Evolutionary conservation across 1,140 invertebrate genomes (phyloP), one percentile per base, ranked within the genome.

Genomic region (Calliphora vicina): DNA sequence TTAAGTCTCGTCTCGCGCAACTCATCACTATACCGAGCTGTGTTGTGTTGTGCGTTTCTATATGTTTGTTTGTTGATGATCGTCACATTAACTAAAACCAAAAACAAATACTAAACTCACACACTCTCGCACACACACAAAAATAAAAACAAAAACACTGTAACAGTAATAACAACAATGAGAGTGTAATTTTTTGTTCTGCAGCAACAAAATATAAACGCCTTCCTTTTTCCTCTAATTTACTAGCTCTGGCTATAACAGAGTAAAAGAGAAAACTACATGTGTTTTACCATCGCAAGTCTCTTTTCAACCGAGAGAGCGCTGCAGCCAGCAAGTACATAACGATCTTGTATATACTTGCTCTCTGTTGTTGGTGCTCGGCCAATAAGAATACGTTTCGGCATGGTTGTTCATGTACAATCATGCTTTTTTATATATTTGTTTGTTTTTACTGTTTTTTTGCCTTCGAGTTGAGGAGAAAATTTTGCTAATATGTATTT

Each of bases 11-110:
- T 27, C 61, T 13, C 74, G 20, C 43, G n/a, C 57, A 67, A 76
- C 73, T 78, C 74, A 43, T 45, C 74, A 23, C 74, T 5, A 13
- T 2, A 23, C 42, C 5, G 27, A 45, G 29, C n/a, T 76, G 26
- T 72, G 17, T 42, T 76, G 73, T 74, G 42, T 78, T 43, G 20
- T 76, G 26, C 26, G 2, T 74, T 6, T 35, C 26, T 35, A 6
- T 35, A 26, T 74, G 71, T 73, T 73, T 27, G 29, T 76, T 76
- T 17, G 72, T 25, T 42, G 35, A 78, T 45, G n/a, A 45, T 78
- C 74, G 74, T 78, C 74, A 42, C 74, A 43, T 78, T 43, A 78
- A 78, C 74, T 23, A 23, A 78, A 78, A 76, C 35, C 42, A 23
- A 78, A 78, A 78, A 78, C 74, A 78, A 78, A 78, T 45, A 78